Evolutionary conservation across 2,888 invertebrate species (phyloP).

Genomic region (Drosophila pseudotalamancana): DNA sequence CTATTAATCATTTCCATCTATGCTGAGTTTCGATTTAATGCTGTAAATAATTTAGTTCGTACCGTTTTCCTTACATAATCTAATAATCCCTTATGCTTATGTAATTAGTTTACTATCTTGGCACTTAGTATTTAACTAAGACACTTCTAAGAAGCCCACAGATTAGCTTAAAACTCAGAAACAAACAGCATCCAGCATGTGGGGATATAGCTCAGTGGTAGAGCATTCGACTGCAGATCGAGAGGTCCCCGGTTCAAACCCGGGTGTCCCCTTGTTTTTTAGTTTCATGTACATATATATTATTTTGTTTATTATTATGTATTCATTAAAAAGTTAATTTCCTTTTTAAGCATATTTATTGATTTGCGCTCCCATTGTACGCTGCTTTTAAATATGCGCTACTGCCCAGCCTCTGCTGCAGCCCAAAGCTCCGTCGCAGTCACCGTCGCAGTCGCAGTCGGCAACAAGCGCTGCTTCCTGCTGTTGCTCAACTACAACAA

Average conservation of each 20-base stretch:
- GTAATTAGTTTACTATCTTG: no score
- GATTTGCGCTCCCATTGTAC: constrained; percentile 34
- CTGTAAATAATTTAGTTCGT: no score
- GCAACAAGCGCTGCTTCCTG: constrained; percentile 30
- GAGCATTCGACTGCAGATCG: constrained; percentile 72
- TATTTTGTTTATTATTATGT: no score
- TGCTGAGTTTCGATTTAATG: no score
- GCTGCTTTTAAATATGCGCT: constrained; percentile 14
- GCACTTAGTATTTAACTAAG: no score
- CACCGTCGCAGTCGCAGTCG: not conserved
- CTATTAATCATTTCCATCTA: no score
- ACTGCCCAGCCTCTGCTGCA: constrained; percentile 12
- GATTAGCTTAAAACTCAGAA: no score
- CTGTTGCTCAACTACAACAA: constrained; percentile 16
- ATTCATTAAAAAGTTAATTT: not conserved
- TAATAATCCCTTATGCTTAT: no score
- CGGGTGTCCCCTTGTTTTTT: constrained; percentile 77
- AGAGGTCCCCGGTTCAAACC: constrained; percentile 81
- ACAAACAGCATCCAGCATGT: no score
- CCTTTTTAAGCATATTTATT: not conserved
- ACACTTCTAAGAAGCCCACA: no score
- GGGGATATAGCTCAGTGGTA: constrained; percentile 73
- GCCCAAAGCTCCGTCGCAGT: constrained; percentile 9
- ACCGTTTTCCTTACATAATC: no score
- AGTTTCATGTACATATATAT: no score